Evolutionary conservation across 2,888 invertebrate species (phyloP).

Genomic region (Xylocampa areola): DNA sequence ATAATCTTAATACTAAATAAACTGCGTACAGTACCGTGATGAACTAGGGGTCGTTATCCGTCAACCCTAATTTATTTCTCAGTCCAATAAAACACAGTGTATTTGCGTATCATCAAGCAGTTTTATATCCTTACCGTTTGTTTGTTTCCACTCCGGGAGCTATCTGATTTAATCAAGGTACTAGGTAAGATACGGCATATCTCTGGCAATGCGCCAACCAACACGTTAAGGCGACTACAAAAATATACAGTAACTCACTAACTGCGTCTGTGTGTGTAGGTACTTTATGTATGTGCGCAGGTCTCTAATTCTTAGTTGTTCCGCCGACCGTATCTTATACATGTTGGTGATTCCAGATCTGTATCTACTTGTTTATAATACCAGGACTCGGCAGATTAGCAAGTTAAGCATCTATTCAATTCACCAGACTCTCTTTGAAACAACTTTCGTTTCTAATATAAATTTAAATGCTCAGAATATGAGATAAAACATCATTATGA

Average conservation of each 20-base stretch:
- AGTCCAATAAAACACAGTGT: constrained; percentile 55
- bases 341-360: constrained; percentile 42
- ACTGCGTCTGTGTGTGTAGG: constrained; percentile 23
- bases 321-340: constrained; percentile 33
- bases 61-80: constrained; percentile 56
- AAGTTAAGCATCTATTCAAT: constrained; percentile 50
- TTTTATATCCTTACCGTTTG: constrained; percentile 70
- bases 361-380: constrained; percentile 58
- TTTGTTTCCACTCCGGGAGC: constrained; percentile 65
- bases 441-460: constrained; percentile 42
- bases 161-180: constrained; percentile 76
- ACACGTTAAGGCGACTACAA: constrained; percentile 67
- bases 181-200: constrained; percentile 56
- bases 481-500: constrained; percentile 37
- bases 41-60: constrained; percentile 49
- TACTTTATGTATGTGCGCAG: constrained; percentile 11
- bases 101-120: constrained; percentile 63
- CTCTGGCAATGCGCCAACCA: constrained; percentile 76
- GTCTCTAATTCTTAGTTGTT: constrained; percentile 44
- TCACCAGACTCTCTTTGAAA: constrained; percentile 47
- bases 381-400: constrained; percentile 46
- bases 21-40: constrained; percentile 27
- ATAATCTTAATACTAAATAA: not conserved
- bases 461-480: constrained; percentile 27
- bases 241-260: constrained; percentile 55